Conservation (phyloP, 2,113 vertebrate species). For the Camelus bactrianus region DNA sequence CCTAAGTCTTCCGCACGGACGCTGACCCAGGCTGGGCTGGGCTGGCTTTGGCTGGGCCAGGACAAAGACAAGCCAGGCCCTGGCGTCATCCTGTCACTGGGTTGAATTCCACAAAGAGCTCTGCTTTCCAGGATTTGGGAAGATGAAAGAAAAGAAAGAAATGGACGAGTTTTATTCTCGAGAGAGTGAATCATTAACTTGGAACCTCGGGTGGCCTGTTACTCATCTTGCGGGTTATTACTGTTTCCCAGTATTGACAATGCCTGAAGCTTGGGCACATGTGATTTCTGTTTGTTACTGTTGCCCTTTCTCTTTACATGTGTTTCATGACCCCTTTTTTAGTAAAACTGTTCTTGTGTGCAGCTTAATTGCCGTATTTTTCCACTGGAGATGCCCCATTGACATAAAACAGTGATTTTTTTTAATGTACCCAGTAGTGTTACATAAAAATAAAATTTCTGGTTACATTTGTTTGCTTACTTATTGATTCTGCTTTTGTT, state of each 20-base stretch:
- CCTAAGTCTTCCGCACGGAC: background rate
- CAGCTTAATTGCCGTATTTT: background rate
- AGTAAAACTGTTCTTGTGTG: background rate
- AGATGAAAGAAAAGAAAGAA: constrained; percentile 16
- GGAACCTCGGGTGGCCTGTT: background rate
- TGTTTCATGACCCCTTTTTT: background rate
- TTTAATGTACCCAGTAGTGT: background rate
- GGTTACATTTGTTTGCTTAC: background rate
- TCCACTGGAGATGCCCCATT: background rate
- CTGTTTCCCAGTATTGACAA: constrained; percentile 2
- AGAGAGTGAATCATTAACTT: constrained; percentile 19
- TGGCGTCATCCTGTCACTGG: background rate
- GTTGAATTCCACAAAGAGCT: background rate
- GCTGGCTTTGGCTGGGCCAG: background rate
- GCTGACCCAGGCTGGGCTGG: background rate
- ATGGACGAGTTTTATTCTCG: background rate
- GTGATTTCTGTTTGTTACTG: background rate
- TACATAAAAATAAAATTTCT: background rate
- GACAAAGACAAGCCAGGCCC: background rate
- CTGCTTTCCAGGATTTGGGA: background rate
- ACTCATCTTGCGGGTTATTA: background rate
- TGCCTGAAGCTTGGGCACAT: background rate
- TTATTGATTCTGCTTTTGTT: background rate
- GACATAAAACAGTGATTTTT: background rate
- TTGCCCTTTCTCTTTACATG: background rate